Conservation (phyloP, 2,113 vertebrate species). For the Labeo catla region DNA sequence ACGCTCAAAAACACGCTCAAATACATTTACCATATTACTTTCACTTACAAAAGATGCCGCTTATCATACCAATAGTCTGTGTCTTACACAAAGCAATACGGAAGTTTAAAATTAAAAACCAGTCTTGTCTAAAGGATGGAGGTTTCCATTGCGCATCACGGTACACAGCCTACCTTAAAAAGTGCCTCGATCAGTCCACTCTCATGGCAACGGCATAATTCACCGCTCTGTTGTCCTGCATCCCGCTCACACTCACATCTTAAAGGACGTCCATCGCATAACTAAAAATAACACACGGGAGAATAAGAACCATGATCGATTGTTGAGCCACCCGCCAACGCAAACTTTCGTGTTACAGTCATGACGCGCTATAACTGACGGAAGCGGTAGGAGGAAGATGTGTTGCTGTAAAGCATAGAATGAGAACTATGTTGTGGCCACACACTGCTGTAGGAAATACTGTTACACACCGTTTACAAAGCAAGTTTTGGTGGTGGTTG, state of each 20-base stretch:
- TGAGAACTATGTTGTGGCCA: neutral
- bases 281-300: neutral
- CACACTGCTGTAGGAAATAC: neutral
- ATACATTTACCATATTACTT: neutral
- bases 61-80: neutral
- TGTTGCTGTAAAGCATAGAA: conserved; percentile 4
- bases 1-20: too few species aligned
- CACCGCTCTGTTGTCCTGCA: neutral
- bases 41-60: neutral
- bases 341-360: conserved; percentile 50
- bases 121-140: neutral
- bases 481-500: neutral
- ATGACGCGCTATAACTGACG: conserved; percentile 56
- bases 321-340: conserved; percentile 53
- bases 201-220: neutral
- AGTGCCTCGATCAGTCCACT: neutral
- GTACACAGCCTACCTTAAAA: conserved; percentile 29
- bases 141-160: conserved; percentile 3
- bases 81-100: neutral
- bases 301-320: conserved; percentile 11
- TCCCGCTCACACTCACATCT: neutral
- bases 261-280: neutral
- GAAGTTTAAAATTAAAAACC: neutral
- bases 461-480: neutral
- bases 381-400: conserved; percentile 56